Conservation (phyloP, 2,113 vertebrate genomes). For the Corythornis vintsioides region DNA sequence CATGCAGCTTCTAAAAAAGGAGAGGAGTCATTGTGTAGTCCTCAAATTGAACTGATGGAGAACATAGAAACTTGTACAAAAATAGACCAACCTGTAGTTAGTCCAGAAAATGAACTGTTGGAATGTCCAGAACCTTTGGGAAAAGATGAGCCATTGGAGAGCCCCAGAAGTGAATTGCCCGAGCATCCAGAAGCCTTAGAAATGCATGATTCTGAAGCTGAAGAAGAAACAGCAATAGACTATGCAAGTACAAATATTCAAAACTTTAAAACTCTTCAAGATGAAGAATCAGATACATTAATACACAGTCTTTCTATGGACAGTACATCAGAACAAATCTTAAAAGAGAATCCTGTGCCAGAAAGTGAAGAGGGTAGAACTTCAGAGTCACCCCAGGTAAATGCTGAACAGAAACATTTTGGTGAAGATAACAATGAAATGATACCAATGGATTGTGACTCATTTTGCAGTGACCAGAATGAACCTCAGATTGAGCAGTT, state of each 20-base stretch:
- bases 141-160: slow-evolving; percentile 26
- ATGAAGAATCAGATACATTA: slow-evolving; percentile 33
- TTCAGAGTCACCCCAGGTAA: not conserved
- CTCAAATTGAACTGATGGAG: slow-evolving; percentile 9
- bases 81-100: not conserved
- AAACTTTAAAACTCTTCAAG: not conserved
- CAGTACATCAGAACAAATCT: not conserved
- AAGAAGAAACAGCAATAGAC: not conserved
- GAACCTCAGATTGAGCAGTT: slow-evolving; percentile 69
- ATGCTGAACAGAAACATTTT: slow-evolving; percentile 58
- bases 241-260: slow-evolving; percentile 10
- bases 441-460: slow-evolving; percentile 92
- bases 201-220: not conserved
- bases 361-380: slow-evolving; percentile 7
- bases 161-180: not conserved
- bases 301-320: not conserved
- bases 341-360: slow-evolving; percentile 31
- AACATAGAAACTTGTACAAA: not conserved
- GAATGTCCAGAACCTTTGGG: slow-evolving; percentile 28
- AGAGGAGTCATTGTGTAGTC: not conserved
- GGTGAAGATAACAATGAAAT: slow-evolving; percentile 84
- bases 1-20: not conserved
- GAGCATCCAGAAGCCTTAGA: slow-evolving; percentile 23
- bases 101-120: not conserved
- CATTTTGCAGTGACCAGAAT: slow-evolving; percentile 82